Conservation (phyloP, 2,113 vertebrate species). For the Triplophysa tibetana region DNA sequence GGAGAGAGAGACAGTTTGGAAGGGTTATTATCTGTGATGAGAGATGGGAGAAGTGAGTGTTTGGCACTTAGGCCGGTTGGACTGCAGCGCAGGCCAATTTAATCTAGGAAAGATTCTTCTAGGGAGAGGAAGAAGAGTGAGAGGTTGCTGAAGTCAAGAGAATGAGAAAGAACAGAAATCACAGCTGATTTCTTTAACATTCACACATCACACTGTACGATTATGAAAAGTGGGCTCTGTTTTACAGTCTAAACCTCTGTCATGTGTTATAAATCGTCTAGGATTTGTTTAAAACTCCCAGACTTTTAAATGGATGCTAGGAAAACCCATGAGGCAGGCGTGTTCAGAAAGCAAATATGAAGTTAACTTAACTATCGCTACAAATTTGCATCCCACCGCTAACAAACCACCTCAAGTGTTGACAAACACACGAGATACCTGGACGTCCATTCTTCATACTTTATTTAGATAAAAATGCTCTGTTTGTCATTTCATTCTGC, state of each 20-base stretch:
- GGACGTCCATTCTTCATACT: neutral
- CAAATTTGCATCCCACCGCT: neutral
- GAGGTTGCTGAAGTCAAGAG: neutral
- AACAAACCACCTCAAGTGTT: slow-evolving; percentile 28
- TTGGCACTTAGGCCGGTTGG: slow-evolving; percentile 40
- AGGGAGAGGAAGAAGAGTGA: slow-evolving; percentile 14
- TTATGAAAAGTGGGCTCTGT: slow-evolving; percentile 21
- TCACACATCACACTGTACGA: slow-evolving; percentile 18
- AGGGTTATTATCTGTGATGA: slow-evolving; percentile 60
- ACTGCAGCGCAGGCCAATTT: slow-evolving; percentile 39
- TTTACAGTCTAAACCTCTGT: slow-evolving; percentile 31
- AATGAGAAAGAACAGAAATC: slow-evolving; percentile 16
- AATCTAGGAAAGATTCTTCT: slow-evolving; percentile 5
- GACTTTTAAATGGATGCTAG: slow-evolving; percentile 28
- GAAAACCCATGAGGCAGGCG: slow-evolving; percentile 1
- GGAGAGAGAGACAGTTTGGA: slow-evolving; percentile 51
- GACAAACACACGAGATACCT: neutral
- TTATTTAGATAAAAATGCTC: neutral
- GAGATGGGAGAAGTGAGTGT: slow-evolving; percentile 55
- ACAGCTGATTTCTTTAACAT: slow-evolving; percentile 27
- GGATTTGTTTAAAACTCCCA: slow-evolving; percentile 33
- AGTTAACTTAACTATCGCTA: slow-evolving; percentile 6
- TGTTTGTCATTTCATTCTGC: neutral
- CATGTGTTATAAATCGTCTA: slow-evolving; percentile 3
- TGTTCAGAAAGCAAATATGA: slow-evolving; percentile 11